Evolutionary conservation across 2,113 vertebrate genomes (phyloP), one percentile per base, ranked within the genome.

Genomic region (Geococcyx californianus): DNA sequence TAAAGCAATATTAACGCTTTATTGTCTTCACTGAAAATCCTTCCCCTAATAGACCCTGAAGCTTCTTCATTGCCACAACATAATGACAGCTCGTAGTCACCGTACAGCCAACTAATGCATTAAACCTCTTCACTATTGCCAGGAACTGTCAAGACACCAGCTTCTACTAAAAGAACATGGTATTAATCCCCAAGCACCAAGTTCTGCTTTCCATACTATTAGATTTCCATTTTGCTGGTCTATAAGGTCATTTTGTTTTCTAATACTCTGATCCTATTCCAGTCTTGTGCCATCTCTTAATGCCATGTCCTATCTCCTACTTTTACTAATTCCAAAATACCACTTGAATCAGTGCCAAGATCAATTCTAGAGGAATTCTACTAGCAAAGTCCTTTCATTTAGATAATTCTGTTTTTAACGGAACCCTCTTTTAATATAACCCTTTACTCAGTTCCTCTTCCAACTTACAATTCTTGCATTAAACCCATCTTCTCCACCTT

Each of bases 1-100:
- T 76, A 76, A 89, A 90, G 51, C 56, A 81, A 21, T 40, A 63
- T 94, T 94, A 96, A 94, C 83, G 36, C 76, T 94, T 96, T 16
- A 28, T 59, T 84, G 49, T 60, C 56, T 44, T 81, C 49, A 40
- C 14, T 69, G 76, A 52, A 88, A 66, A 36, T 38, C 42, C 38
- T 91, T 75, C 24, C 14, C 42, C 26, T 47, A 38, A 11, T 36
- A 16, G 20, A 49, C 16, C 11, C 47, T 60, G 59, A 83, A 69
- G 49, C 36, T 33, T 5, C 60, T 63, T 55, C 34, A 25, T 9
- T 34, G 38, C 73, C 24, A 3, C 2, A 20, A 51, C 26, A 45
- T 45, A 74, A 3, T 7, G 16, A 40, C 55, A 56, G 52, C 18
- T 88, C 34, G 4, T 4, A n/a, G 59, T 67, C 64, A 91, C 72